Percentiles rank a stretch among this genome's conserved stretches.
phyloP scores from a whole-genome alignment of 2,888 invertebrate genomes.

The Agrotis ipsilon region DNA sequence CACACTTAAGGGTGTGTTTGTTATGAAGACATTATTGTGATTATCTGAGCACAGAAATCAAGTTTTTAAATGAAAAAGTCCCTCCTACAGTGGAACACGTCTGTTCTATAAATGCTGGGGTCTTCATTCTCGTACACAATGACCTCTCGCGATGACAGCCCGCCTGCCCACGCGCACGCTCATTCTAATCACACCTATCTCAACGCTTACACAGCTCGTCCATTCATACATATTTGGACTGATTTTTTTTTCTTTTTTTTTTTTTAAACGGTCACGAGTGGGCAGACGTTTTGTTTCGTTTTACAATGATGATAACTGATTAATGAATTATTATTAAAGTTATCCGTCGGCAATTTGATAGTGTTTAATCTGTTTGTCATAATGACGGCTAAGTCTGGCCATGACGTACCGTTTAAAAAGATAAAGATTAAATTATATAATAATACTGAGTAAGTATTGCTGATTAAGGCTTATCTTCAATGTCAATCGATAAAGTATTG shows the following conservation, averaged over 20 bases:
- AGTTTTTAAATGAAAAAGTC: constrained; percentile 57
- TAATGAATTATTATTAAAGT: constrained; percentile 63
- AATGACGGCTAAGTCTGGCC: constrained; percentile 20
- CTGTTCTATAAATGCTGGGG: constrained; percentile 72
- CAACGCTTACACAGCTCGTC: constrained; percentile 76
- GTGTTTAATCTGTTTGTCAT: constrained; percentile 46
- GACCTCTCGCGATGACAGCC: constrained; percentile 88
- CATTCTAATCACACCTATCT: constrained; percentile 89
- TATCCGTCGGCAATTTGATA: constrained; percentile 60
- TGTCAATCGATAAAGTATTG: constrained; percentile 26
- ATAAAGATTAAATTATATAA: constrained; percentile 19
- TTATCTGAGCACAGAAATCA: constrained; percentile 61
- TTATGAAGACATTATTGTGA: constrained; percentile 33
- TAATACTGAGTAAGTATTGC: background rate
- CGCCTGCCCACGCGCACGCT: constrained; percentile 86
- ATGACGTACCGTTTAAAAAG: background rate
- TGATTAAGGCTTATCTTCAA: constrained; percentile 35
- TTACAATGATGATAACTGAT: constrained; percentile 77
- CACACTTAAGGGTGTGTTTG: constrained; percentile 60
- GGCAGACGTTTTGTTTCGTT: constrained; percentile 83
- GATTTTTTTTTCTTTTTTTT: constrained; percentile 75
- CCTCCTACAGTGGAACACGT: constrained; percentile 69
- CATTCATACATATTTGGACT: constrained; percentile 86
- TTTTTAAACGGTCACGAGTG: constrained; percentile 79
- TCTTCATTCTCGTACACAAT: constrained; percentile 81